These are phyloP conservation scores for Thalassaphorura encarpata DNA, from an alignment of 1,140 invertebrate species.

Conservation along the genomic window DNA sequence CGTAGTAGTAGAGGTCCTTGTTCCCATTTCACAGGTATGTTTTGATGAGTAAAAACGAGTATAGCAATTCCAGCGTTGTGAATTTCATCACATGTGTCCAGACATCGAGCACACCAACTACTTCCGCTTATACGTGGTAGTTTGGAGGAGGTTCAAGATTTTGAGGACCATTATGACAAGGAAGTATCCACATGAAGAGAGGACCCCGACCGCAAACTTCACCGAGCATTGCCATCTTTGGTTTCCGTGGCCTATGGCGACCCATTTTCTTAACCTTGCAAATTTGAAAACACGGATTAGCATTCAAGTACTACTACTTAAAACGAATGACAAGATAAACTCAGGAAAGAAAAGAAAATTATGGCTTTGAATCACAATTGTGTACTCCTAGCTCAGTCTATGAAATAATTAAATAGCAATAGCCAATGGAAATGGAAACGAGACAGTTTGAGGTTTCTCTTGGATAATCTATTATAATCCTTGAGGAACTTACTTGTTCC, in stretches of 20 bases:
- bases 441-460: not conserved
- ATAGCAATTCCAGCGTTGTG: too few relatives aligned
- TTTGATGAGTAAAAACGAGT: too few relatives aligned
- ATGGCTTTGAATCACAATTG: not conserved
- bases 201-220: slow-evolving; percentile 67
- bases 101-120: not conserved
- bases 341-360: too few relatives aligned
- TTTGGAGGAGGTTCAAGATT: slow-evolving; percentile 9
- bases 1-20: not conserved
- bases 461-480: too few relatives aligned
- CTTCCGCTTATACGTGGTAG: slow-evolving; percentile 22
- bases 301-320: too few relatives aligned
- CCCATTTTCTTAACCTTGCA: slow-evolving; percentile 31
- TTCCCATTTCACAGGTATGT: not conserved
- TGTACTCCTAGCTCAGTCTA: not conserved
- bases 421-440: not conserved
- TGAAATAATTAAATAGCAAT: not conserved
- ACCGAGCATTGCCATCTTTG: slow-evolving; percentile 56
- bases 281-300: not conserved
- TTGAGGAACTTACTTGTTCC: slow-evolving; percentile 50
- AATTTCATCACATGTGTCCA: too few relatives aligned
- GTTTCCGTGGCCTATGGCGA: slow-evolving; percentile 49
- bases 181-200: slow-evolving; percentile 12
- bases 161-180: slow-evolving; percentile 25
- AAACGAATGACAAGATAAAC: too few relatives aligned